A percentile compares a stretch with the other conserved stretches of the same genome.
Conservation (phyloP, 2,113 vertebrate species). For the Formicarius rufipectus region DNA sequence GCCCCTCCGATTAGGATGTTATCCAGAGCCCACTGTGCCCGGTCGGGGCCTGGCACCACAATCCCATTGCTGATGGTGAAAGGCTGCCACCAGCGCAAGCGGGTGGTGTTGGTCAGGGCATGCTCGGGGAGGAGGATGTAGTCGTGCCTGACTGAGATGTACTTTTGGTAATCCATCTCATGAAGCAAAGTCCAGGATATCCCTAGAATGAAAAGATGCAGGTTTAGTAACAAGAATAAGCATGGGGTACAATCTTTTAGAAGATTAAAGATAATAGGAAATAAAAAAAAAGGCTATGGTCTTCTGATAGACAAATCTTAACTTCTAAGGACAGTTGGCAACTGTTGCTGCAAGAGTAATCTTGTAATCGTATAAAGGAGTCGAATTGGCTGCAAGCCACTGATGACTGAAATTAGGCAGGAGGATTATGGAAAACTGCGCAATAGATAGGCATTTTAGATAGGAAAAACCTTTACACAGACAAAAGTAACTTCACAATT, state of each 20-base stretch:
- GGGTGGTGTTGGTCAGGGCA: slow-evolving; percentile 90
- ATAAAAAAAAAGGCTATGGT: not conserved
- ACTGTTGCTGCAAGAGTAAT: not conserved
- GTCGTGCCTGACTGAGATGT: slow-evolving; percentile 91
- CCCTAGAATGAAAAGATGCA: slow-evolving; percentile 70
- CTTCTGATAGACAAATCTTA: not conserved
- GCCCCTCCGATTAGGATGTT: slow-evolving; percentile 96
- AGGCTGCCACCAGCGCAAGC: slow-evolving; percentile 98
- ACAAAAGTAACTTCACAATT: not conserved
- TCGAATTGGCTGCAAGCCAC: not conserved
- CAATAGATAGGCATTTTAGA: not conserved
- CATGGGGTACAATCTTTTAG: not conserved
- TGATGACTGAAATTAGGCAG: not conserved
- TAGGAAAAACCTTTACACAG: not conserved
- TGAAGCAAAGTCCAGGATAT: slow-evolving; percentile 95
- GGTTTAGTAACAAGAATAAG: not conserved
- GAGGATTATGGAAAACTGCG: not conserved
- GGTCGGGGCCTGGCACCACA: slow-evolving; percentile 84
- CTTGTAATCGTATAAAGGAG: not conserved
- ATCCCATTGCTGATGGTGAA: slow-evolving; percentile 86
- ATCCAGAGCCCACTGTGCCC: slow-evolving; percentile 96
- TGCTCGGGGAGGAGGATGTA: slow-evolving; percentile 91
- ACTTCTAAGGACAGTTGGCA: not conserved
- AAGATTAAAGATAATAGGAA: not conserved
- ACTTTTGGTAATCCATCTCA: slow-evolving; percentile 98